phyloP scores from a whole-genome alignment of 2,888 invertebrate genomes.

The Metallyticus violacea region DNA sequence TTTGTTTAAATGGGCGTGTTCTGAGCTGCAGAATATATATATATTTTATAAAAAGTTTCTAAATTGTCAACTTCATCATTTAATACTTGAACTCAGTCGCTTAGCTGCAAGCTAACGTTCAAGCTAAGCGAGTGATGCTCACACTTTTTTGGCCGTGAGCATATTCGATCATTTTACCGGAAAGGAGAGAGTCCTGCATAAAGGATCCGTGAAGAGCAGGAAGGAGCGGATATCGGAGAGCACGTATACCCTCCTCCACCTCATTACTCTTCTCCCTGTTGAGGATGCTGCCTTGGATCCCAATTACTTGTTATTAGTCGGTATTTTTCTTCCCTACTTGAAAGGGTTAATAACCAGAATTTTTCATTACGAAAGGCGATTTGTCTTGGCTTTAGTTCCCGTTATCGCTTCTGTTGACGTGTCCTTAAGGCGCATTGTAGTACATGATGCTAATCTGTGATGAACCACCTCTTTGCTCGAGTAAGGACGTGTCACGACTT shows the following conservation, averaged over 20 bases:
- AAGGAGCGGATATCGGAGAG: neutral
- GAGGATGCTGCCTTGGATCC: neutral
- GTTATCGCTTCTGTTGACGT: neutral
- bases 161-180: neutral
- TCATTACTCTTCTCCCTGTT: neutral
- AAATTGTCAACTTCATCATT: no score
- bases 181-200: neutral
- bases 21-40: no score
- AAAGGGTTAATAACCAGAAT: conserved; percentile 13
- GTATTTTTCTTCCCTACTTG: neutral
- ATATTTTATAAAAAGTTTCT: no score
- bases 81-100: no score
- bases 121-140: no score
- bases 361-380: conserved; percentile 17
- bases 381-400: neutral
- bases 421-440: no score
- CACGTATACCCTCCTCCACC: neutral
- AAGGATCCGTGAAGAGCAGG: no score
- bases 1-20: no score
- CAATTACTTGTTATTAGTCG: conserved; percentile 15
- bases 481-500: neutral
- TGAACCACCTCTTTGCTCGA: neutral
- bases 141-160: neutral
- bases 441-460: neutral
- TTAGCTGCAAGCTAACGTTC: no score